Evolutionary conservation across 2,113 vertebrate species (phyloP).

Genomic region (Oxygymnocypris stewartii): DNA sequence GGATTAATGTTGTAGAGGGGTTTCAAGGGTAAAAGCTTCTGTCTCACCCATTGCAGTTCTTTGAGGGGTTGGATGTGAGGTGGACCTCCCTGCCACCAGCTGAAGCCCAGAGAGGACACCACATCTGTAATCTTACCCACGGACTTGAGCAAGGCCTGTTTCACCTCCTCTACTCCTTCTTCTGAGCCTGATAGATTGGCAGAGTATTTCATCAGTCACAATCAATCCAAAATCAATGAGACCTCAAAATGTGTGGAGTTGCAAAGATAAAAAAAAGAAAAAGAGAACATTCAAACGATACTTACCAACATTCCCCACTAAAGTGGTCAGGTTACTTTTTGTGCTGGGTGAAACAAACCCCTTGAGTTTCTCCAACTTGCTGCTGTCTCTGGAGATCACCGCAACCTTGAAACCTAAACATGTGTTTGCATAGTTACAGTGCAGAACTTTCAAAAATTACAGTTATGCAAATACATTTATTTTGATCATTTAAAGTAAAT

Average conservation of each 20-base stretch:
- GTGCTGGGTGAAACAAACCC: constrained; percentile 71
- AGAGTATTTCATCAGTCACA: neutral
- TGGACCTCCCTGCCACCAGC: constrained; percentile 85
- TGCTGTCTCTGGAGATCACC: constrained; percentile 78
- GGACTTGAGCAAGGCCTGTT: constrained; percentile 68
- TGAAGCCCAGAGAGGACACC: constrained; percentile 83
- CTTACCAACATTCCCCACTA: constrained; percentile 81
- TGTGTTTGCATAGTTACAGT: neutral
- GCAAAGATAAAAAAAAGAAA: neutral
- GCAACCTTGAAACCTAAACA: constrained; percentile 74
- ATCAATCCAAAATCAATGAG: neutral
- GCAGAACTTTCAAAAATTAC: neutral
- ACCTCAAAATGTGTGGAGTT: neutral
- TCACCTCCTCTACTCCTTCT: constrained; percentile 74
- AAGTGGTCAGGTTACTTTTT: constrained; percentile 73
- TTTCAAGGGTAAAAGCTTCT: neutral
- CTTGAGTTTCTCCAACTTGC: constrained; percentile 74
- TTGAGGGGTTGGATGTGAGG: constrained; percentile 80
- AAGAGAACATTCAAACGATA: neutral
- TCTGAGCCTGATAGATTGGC: constrained; percentile 70
- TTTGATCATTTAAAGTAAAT: neutral
- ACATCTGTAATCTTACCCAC: constrained; percentile 80
- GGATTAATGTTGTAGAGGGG: neutral
- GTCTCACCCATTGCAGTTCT: constrained; percentile 76
- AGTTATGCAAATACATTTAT: neutral